Evolutionary conservation across 2,888 invertebrate species (phyloP).

Genomic region (Philopedon plagiatum): DNA sequence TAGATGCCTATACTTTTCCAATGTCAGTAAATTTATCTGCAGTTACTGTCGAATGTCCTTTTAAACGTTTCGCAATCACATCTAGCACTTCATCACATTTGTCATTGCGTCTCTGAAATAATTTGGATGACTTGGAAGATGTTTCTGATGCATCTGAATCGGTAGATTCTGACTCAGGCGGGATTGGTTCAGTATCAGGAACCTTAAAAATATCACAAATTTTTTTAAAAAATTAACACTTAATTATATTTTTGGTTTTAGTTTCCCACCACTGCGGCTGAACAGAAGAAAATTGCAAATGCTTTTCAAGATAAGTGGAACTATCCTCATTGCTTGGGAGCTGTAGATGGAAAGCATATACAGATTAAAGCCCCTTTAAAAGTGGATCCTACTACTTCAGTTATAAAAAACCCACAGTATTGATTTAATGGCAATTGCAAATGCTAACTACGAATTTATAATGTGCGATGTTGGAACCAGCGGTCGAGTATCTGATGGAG

Average conservation of each 20-base stretch:
- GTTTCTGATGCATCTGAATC: too few relatives aligned
- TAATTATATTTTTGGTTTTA: background rate
- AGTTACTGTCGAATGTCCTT: too few relatives aligned
- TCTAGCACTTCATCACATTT: too few relatives aligned
- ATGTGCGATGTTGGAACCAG: constrained; percentile 18
- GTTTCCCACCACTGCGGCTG: constrained; percentile 11
- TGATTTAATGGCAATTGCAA: constrained; percentile 33
- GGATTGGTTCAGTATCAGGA: too few relatives aligned
- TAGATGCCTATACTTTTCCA: too few relatives aligned
- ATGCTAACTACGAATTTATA: constrained; percentile 35
- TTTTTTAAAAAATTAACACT: too few relatives aligned
- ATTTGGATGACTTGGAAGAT: too few relatives aligned
- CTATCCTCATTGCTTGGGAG: constrained; percentile 31
- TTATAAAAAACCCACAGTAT: constrained; percentile 27
- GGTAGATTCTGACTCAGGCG: too few relatives aligned
- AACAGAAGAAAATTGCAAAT: constrained; percentile 18
- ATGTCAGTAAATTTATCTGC: too few relatives aligned
- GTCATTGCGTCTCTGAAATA: too few relatives aligned
- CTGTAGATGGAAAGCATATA: constrained; percentile 27
- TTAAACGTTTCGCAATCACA: too few relatives aligned
- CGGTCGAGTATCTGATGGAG: constrained; percentile 25
- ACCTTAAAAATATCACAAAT: too few relatives aligned
- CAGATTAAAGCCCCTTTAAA: constrained; percentile 15
- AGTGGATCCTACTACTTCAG: constrained; percentile 27
- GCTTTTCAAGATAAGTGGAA: constrained; percentile 28